Percentiles rank a stretch among this genome's conserved stretches.
These are phyloP conservation scores for Charadrius vociferus DNA, from an alignment of 2,113 vertebrate genomes.

Conservation along the genomic window DNA sequence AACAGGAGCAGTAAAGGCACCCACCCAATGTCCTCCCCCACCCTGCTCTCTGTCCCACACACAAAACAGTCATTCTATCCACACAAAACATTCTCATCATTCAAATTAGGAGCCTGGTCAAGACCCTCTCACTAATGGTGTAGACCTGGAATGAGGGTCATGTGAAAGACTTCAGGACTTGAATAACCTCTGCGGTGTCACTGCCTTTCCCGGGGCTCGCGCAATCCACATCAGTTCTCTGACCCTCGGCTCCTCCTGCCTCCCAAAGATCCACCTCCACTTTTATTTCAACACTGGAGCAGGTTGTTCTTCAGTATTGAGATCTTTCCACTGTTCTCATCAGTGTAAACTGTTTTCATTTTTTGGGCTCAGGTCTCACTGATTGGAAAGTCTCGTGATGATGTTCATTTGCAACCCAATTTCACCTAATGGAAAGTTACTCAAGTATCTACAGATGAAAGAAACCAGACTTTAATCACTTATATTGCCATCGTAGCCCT, in stretches of 20 bases:
- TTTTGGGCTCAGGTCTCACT: neutral
- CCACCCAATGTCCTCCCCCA: neutral
- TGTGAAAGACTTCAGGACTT: neutral
- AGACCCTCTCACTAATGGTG: neutral
- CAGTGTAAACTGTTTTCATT: neutral
- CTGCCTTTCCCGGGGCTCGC: neutral
- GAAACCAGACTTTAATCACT: neutral
- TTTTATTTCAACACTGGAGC: neutral
- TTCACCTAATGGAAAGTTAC: slow-evolving; percentile 10
- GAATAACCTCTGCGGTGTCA: neutral
- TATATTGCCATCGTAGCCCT: neutral
- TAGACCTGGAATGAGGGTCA: neutral
- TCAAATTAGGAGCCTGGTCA: neutral
- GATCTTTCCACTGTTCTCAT: neutral
- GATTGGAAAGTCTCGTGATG: neutral
- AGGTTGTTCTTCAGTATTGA: neutral
- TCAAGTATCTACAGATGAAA: neutral
- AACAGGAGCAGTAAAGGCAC: neutral
- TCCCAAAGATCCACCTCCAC: neutral
- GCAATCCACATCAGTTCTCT: neutral
- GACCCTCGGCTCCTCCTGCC: neutral
- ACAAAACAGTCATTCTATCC: neutral
- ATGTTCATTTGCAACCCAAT: neutral
- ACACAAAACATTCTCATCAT: neutral
- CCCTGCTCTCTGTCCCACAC: neutral